Conservation (phyloP, 2,888 invertebrate genomes). For the Caenorhabditis virilis region DNA sequence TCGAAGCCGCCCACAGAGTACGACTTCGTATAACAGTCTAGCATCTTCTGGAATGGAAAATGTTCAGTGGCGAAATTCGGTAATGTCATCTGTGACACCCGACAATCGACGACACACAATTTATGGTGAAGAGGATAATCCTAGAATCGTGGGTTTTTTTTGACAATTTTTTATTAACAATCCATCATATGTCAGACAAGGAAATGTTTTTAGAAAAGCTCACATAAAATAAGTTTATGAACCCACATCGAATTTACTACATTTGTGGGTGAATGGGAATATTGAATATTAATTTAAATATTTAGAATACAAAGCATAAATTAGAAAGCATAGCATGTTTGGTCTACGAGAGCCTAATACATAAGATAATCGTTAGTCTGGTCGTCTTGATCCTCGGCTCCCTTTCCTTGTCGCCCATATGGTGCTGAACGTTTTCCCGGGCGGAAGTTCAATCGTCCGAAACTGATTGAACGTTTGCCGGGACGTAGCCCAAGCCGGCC, state of each 20-base stretch:
- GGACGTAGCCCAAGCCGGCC: constrained; percentile 62
- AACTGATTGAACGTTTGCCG: constrained; percentile 53
- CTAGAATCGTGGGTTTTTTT: constrained; percentile 61
- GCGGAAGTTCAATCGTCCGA: constrained; percentile 29
- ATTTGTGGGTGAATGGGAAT: no score
- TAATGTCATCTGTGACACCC: constrained; percentile 44
- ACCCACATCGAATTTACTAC: no score
- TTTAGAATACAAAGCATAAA: no score
- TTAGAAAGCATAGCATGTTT: no score
- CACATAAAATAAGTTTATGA: no score
- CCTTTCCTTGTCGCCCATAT: constrained; percentile 56
- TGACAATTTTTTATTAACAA: no score
- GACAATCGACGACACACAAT: constrained; percentile 43
- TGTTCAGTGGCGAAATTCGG: constrained; percentile 60
- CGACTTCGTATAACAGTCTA: constrained; percentile 49
- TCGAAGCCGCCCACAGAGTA: constrained; percentile 47
- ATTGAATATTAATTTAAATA: no score
- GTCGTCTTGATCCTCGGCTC: no score
- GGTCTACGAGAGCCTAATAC: no score
- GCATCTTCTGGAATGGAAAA: constrained; percentile 64
- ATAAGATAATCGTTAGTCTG: no score
- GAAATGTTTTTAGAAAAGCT: no score
- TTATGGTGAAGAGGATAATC: constrained; percentile 59
- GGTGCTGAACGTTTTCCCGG: constrained; percentile 62
- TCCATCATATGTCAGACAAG: no score